Conservation (phyloP, 2,113 vertebrate species). For the Thalassarche chlororhynchos region DNA sequence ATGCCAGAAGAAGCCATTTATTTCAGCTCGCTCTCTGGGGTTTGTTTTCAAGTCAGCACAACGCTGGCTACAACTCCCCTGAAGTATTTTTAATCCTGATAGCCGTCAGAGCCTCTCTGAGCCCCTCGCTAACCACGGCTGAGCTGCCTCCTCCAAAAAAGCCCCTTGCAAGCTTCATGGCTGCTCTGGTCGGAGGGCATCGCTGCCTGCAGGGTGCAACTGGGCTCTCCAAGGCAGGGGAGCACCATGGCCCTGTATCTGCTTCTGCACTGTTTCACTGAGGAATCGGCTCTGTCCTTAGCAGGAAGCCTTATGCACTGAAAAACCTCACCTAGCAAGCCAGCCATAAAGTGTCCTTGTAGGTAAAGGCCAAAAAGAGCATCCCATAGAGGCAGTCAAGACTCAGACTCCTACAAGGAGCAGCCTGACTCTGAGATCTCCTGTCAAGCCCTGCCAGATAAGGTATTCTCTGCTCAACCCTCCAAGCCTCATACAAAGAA, state of each 20-base stretch:
- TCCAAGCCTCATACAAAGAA: background rate
- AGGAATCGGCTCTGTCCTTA: background rate
- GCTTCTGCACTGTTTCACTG: background rate
- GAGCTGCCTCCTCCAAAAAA: background rate
- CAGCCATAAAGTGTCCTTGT: background rate
- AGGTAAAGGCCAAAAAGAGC: background rate
- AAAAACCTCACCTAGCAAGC: background rate
- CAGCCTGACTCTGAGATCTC: background rate
- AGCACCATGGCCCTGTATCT: background rate
- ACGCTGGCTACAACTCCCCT: background rate
- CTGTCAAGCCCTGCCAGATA: background rate
- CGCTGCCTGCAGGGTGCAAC: background rate
- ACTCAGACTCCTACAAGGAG: background rate
- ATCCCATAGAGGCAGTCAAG: background rate
- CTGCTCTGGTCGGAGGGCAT: background rate
- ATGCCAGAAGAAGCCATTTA: slow-evolving; percentile 65
- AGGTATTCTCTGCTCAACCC: background rate
- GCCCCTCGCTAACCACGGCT: background rate
- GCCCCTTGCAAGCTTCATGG: rapidly evolving
- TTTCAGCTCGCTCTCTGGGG: slow-evolving; percentile 53
- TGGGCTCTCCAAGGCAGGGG: background rate
- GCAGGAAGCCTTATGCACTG: background rate
- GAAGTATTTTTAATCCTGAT: slow-evolving; percentile 7
- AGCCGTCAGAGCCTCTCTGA: background rate
- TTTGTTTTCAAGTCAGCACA: slow-evolving; percentile 44